Percentiles rank a stretch among this genome's conserved stretches.
phyloP scores from a whole-genome alignment of 2,113 vertebrate species.

The Cyrtonyx montezumae region DNA sequence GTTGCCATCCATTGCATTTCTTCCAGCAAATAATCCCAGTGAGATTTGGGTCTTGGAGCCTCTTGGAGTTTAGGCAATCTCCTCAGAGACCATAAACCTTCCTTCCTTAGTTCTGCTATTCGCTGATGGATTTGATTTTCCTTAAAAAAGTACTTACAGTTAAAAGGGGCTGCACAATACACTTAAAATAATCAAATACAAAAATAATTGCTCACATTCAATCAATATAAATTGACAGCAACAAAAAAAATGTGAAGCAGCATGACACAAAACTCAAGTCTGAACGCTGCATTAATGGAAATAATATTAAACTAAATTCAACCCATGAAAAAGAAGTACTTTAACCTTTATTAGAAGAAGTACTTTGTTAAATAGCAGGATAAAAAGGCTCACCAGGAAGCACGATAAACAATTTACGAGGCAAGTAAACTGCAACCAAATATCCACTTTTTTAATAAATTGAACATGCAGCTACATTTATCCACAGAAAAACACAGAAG shows the following conservation, averaged over 20 bases:
- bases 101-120: constrained; percentile 90
- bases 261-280: not conserved
- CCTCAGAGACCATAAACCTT: constrained; percentile 93
- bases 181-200: not conserved
- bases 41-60: constrained; percentile 89
- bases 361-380: not conserved
- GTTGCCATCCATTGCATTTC: constrained; percentile 99
- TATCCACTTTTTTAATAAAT: not conserved
- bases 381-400: not conserved
- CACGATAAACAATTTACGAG: not conserved
- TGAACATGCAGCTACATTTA: not conserved
- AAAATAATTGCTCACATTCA: not conserved
- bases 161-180: not conserved
- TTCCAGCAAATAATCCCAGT: constrained; percentile 98
- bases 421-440: not conserved
- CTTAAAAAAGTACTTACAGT: constrained; percentile 58
- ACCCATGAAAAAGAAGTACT: not conserved
- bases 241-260: not conserved
- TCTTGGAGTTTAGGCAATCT: constrained; percentile 93
- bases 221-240: not conserved
- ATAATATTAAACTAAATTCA: not conserved
- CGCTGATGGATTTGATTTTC: constrained; percentile 92
- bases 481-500: not conserved
- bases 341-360: not conserved
- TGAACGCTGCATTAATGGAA: not conserved